These are phyloP conservation scores for Pterocles orientalis DNA, from an alignment of 2,113 vertebrate species.

Conservation along the genomic window DNA sequence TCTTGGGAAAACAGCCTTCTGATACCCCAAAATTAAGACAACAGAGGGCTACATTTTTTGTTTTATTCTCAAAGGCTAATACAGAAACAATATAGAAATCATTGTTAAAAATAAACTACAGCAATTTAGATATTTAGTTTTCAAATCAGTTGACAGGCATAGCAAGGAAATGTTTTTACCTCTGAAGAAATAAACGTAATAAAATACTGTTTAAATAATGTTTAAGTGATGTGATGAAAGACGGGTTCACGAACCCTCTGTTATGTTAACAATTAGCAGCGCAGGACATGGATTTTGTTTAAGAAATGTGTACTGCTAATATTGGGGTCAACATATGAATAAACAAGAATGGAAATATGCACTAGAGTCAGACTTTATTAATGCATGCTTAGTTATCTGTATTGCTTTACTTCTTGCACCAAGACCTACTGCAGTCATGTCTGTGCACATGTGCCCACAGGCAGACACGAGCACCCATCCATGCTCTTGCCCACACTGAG, in stretches of 20 bases:
- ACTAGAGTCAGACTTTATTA: not conserved
- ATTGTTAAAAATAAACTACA: constrained; percentile 44
- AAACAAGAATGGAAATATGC: not conserved
- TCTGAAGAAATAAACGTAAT: constrained; percentile 68
- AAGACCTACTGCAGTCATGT: not conserved
- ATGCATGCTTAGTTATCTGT: not conserved
- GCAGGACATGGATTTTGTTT: constrained; percentile 59
- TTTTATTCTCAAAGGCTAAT: constrained; percentile 33
- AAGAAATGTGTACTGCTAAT: constrained; percentile 51
- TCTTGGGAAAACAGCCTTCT: constrained; percentile 25
- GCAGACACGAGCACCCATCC: not conserved
- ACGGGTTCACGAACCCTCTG: constrained; percentile 50
- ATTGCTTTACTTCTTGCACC: not conserved
- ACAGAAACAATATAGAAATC: constrained; percentile 30
- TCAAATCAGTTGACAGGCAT: constrained; percentile 59
- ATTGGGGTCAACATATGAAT: constrained; percentile 36
- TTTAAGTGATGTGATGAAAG: constrained; percentile 69
- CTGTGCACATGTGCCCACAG: not conserved
- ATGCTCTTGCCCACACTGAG: rapidly evolving
- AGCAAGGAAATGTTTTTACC: constrained; percentile 55
- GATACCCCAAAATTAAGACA: constrained; percentile 37
- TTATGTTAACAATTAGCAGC: constrained; percentile 55
- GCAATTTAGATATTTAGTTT: constrained; percentile 62
- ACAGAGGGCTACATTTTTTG: not conserved
- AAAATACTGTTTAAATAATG: constrained; percentile 68